A percentile compares a stretch with the other conserved stretches of the same genome.
These are phyloP conservation scores for Aurelia sp. DNA, from an alignment of 30 jellyfish, hydroid and myxozoan genomes.

Conservation along the genomic window DNA sequence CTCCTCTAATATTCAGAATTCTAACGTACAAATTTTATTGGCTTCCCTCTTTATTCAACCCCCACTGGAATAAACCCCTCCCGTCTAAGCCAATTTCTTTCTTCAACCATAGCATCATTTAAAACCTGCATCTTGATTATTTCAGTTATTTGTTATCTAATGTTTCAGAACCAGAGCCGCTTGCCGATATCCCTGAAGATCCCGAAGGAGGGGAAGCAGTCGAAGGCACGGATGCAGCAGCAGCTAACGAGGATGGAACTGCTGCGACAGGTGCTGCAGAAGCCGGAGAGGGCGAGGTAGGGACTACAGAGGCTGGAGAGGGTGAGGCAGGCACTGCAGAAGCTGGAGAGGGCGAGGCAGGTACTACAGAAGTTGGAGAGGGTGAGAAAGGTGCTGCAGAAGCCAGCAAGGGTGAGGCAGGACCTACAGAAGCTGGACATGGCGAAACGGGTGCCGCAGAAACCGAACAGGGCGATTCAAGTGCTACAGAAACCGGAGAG, in stretches of 20 bases:
- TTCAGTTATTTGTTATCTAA: background rate
- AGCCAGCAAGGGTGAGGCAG: background rate
- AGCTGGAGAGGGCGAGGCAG: slow-evolving; percentile 5
- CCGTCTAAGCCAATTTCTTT: no score
- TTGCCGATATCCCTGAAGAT: background rate
- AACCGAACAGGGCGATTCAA: no score
- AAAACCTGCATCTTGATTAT: background rate
- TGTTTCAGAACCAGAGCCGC: slow-evolving; percentile 1
- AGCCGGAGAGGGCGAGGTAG: background rate
- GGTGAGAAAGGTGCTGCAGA: background rate
- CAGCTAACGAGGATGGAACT: background rate
- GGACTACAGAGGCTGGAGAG: background rate
- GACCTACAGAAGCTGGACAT: no score
- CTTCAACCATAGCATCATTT: no score
- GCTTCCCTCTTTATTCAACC: background rate
- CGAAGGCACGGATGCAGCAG: background rate
- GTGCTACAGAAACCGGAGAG: no score
- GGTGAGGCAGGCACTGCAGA: background rate
- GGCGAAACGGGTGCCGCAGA: no score
- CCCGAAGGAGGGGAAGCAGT: background rate
- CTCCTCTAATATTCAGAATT: background rate
- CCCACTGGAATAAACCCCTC: no score
- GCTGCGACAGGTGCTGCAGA: background rate
- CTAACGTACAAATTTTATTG: background rate
- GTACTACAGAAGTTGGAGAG: background rate